phyloP scores from a whole-genome alignment of 2,888 invertebrate genomes.

The Pinctada fucata region DNA sequence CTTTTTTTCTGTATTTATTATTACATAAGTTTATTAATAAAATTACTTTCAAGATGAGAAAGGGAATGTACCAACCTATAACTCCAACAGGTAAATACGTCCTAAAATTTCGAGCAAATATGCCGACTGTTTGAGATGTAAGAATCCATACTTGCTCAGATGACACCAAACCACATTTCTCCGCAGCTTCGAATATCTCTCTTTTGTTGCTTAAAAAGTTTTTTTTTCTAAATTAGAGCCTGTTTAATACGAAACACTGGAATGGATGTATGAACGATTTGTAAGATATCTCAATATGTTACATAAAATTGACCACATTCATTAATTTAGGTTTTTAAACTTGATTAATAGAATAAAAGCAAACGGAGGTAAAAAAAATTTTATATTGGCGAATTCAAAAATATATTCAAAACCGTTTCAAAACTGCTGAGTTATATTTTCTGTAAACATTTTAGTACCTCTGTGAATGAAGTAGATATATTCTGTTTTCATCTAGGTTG shows the following conservation, averaged over 20 bases:
- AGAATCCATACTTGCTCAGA: constrained; percentile 63
- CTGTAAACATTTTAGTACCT: background rate
- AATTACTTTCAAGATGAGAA: too few species aligned
- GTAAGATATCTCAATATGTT: background rate
- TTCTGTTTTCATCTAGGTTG: background rate
- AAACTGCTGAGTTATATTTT: too few species aligned
- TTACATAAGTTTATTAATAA: too few species aligned
- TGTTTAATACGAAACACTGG: too few species aligned
- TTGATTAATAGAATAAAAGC: too few species aligned
- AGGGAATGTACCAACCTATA: constrained; percentile 36
- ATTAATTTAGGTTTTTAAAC: too few species aligned
- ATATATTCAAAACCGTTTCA: too few species aligned
- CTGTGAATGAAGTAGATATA: background rate
- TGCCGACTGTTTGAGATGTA: constrained; percentile 47
- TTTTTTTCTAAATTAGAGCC: too few species aligned
- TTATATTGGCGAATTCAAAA: too few species aligned
- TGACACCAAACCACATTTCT: constrained; percentile 49
- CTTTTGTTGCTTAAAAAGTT: background rate
- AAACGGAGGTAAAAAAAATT: too few species aligned
- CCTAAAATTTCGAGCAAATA: background rate
- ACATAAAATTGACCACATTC: background rate
- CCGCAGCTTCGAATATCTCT: constrained; percentile 52
- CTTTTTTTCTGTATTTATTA: too few species aligned
- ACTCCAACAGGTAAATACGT: constrained; percentile 41
- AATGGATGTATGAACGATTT: background rate